Conservation (phyloP, 2,113 vertebrate species). For the Aleadryas rufinucha region DNA sequence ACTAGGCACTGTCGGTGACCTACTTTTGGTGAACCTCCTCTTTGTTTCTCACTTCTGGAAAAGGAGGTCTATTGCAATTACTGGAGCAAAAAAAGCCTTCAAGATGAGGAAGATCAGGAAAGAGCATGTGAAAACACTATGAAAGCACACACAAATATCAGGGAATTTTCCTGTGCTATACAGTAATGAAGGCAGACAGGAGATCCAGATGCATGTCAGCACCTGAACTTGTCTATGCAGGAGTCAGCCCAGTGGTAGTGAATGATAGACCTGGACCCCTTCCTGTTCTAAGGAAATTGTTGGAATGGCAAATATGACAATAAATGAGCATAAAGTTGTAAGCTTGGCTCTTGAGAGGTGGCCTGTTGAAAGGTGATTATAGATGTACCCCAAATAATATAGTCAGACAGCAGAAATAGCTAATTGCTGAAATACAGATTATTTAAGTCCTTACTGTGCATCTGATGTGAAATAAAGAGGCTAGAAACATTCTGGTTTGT, state of each 20-base stretch:
- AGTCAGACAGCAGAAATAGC: not conserved
- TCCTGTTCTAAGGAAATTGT: not conserved
- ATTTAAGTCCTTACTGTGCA: not conserved
- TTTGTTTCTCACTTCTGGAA: constrained; percentile 16
- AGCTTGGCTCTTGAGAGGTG: not conserved
- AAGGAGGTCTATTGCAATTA: not conserved
- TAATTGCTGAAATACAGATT: not conserved
- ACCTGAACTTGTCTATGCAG: not conserved
- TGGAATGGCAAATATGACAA: not conserved
- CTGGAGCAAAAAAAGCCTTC: not conserved
- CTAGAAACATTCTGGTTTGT: not conserved
- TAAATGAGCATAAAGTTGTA: not conserved
- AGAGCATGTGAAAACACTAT: not conserved
- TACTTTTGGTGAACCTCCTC: constrained; percentile 44
- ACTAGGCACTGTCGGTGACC: constrained; percentile 31
- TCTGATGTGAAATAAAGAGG: not conserved
- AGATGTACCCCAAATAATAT: not conserved
- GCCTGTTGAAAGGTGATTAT: not conserved
- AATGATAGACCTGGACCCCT: not conserved
- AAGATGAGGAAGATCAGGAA: not conserved
- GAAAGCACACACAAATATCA: not conserved
- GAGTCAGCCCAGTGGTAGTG: not conserved
- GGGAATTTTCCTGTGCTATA: not conserved
- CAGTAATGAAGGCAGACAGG: not conserved
- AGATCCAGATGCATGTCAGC: not conserved